A percentile compares a stretch with the other conserved stretches of the same genome.
These are phyloP conservation scores for Catalaphyllia jardinei DNA, from an alignment of 64 coral and sea anemone genomes.

Conservation along the genomic window DNA sequence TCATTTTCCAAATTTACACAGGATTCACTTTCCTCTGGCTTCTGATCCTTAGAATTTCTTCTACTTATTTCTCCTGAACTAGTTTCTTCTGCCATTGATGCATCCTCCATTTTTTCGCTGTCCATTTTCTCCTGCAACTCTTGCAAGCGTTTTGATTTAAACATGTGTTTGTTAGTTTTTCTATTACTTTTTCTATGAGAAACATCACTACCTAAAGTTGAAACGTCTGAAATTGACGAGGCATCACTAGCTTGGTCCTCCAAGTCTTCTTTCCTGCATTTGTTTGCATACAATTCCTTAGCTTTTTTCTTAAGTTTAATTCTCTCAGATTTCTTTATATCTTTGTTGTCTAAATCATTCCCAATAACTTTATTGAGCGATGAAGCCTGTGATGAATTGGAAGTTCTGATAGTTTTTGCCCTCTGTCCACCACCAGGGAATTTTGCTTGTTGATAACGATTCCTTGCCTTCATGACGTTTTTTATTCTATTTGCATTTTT, in stretches of 20 bases:
- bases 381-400: neutral
- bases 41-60: neutral
- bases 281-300: neutral
- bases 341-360: neutral
- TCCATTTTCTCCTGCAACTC: slow-evolving; percentile 36
- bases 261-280: neutral
- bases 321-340: slow-evolving; percentile 26
- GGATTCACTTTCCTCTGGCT: neutral
- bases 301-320: slow-evolving; percentile 18
- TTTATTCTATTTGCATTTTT: slow-evolving; percentile 25
- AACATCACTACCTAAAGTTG: neutral
- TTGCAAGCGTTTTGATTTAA: slow-evolving; percentile 69
- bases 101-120: neutral
- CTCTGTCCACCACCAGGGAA: neutral
- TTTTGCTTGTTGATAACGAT: slow-evolving; percentile 2
- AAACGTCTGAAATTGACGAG: slow-evolving; percentile 38
- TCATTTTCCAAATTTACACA: neutral
- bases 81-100: neutral
- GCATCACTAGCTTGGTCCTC: slow-evolving; percentile 25
- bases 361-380: neutral
- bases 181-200: neutral
- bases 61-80: neutral
- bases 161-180: neutral
- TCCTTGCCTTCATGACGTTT: neutral
- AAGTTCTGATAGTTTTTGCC: slow-evolving; percentile 5